Conservation (phyloP, 2,888 invertebrate genomes). For the Rapana venosa region DNA sequence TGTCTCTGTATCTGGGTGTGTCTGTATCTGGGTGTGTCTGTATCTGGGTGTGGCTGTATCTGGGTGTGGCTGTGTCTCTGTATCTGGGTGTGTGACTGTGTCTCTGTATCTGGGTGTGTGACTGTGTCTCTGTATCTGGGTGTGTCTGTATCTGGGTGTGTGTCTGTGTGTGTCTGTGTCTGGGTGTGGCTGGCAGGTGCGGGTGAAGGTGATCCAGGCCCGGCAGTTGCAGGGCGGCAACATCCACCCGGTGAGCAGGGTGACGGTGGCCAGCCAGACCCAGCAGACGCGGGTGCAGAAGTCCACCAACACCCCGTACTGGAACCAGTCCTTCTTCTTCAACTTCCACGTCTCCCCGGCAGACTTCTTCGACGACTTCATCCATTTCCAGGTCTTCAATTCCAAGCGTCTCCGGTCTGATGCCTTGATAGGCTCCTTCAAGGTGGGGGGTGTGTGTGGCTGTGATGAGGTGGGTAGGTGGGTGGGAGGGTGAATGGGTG, state of each 20-base stretch:
- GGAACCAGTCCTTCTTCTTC: constrained; percentile 80
- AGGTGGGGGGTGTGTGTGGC: constrained; percentile 69
- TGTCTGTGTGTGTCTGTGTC: no score
- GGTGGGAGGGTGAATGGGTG: neutral
- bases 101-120: neutral
- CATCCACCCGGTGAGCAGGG: constrained; percentile 78
- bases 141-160: neutral
- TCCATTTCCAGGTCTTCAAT: constrained; percentile 79
- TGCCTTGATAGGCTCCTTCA: constrained; percentile 79
- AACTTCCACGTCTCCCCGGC: constrained; percentile 77
- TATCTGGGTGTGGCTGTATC: constrained; percentile 26
- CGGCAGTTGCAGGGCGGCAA: constrained; percentile 79
- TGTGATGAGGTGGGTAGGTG: neutral
- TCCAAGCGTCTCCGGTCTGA: constrained; percentile 78
- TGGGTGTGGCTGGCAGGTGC: constrained; percentile 67
- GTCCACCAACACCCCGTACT: constrained; percentile 78
- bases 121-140: neutral
- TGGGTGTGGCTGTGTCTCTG: constrained; percentile 23
- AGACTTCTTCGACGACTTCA: constrained; percentile 78
- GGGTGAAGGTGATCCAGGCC: constrained; percentile 79
- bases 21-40: constrained; percentile 24
- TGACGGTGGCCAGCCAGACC: constrained; percentile 75
- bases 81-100: neutral
- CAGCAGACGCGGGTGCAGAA: constrained; percentile 78
- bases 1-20: neutral